Conservation (phyloP, 1,140 invertebrate genomes). For the Hyposmocoma kahamanoa region DNA sequence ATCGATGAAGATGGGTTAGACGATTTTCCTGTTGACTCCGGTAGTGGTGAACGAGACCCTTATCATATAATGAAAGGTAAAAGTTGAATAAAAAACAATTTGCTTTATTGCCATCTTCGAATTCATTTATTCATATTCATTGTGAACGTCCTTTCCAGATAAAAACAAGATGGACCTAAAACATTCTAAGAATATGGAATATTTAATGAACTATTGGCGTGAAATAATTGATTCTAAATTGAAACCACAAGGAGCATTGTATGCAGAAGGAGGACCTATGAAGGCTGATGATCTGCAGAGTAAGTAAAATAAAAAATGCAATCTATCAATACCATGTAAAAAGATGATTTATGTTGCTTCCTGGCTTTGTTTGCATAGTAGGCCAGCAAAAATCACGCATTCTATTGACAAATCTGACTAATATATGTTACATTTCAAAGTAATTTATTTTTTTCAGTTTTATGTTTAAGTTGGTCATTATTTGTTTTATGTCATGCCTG, state of each 20-base stretch:
- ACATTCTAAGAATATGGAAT: constrained; percentile 57
- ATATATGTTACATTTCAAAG: constrained; percentile 10
- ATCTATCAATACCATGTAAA: constrained; percentile 12
- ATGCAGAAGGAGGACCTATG: constrained; percentile 58
- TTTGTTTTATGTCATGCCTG: constrained; percentile 21
- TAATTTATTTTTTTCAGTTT: constrained; percentile 16
- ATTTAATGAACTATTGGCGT: constrained; percentile 56
- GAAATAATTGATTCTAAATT: constrained; percentile 44
- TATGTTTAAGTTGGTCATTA: constrained; percentile 22
- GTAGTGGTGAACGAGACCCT: constrained; percentile 57
- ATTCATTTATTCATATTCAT: too few species aligned
- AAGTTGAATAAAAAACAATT: too few species aligned
- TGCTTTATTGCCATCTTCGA: too few species aligned
- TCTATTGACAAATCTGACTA: constrained; percentile 1
- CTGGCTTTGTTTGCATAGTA: constrained; percentile 40
- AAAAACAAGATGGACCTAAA: constrained; percentile 21
- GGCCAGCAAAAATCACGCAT: constrained; percentile 30
- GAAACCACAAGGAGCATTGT: constrained; percentile 46
- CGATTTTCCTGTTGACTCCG: constrained; percentile 54
- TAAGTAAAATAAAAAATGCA: constrained; percentile 14
- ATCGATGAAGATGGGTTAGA: constrained; percentile 67
- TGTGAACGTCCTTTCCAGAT: constrained; percentile 25
- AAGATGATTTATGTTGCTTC: constrained; percentile 44
- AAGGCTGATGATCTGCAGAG: constrained; percentile 52
- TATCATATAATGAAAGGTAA: constrained; percentile 27